These are phyloP conservation scores for Cephus pygmeus DNA, from an alignment of 2,888 invertebrate genomes.

Conservation along the genomic window DNA sequence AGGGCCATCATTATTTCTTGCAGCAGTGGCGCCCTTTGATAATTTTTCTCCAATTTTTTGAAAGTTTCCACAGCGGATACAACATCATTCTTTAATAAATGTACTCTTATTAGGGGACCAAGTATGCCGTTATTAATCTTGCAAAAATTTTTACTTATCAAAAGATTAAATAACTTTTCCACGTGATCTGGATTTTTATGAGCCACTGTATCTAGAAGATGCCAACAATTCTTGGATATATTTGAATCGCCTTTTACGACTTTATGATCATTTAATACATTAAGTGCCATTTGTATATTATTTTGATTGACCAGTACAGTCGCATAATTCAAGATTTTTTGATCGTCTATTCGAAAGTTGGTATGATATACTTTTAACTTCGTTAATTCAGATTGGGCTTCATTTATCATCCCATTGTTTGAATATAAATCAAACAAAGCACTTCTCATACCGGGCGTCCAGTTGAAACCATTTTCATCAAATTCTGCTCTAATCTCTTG, in stretches of 20 bases:
- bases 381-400: conserved; percentile 69
- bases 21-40: conserved; percentile 74
- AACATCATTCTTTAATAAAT: conserved; percentile 69
- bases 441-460: conserved; percentile 75
- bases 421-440: conserved; percentile 73
- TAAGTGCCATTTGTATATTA: conserved; percentile 65
- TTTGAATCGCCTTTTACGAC: conserved; percentile 3
- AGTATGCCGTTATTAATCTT: conserved; percentile 70
- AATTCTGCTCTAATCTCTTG: conserved; percentile 70
- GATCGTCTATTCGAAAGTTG: conserved; percentile 73
- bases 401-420: conserved; percentile 69
- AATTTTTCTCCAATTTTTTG: conserved; percentile 65
- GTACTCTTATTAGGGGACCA: conserved; percentile 73
- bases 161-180: conserved; percentile 68
- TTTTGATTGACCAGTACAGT: conserved; percentile 69
- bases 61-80: conserved; percentile 71
- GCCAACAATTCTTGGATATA: conserved; percentile 71
- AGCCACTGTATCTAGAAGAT: conserved; percentile 70
- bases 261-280: conserved; percentile 68
- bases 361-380: conserved; percentile 69
- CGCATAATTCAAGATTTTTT: conserved; percentile 75
- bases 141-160: conserved; percentile 70
- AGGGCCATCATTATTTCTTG: conserved; percentile 71
- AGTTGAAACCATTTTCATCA: conserved; percentile 61
- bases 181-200: conserved; percentile 64